Conservation (phyloP, 2,888 invertebrate species). For the Hanleya hanleyi region DNA sequence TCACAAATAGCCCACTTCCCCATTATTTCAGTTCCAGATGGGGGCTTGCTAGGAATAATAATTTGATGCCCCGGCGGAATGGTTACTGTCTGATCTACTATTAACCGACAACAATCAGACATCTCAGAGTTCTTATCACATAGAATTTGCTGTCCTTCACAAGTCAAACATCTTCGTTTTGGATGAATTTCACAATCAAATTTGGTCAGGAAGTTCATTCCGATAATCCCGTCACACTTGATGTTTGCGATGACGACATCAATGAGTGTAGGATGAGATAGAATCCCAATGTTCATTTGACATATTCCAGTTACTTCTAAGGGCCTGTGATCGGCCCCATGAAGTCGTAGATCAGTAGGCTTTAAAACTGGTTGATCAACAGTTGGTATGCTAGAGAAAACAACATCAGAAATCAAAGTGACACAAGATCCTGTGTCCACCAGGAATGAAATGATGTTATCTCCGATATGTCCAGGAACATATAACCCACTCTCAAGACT, state of each 20-base stretch:
- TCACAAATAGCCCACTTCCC: no score
- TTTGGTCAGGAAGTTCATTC: background rate
- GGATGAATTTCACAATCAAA: background rate
- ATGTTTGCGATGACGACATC: background rate
- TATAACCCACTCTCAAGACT: background rate
- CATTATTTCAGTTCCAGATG: no score
- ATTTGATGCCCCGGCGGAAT: background rate
- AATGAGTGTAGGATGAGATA: background rate
- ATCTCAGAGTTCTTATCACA: no score
- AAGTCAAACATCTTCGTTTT: background rate
- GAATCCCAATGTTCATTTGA: background rate
- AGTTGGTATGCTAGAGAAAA: background rate
- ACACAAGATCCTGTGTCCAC: background rate
- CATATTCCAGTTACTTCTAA: background rate
- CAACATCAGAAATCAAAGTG: background rate
- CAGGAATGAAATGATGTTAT: background rate
- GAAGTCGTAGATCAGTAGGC: background rate
- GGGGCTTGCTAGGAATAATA: background rate
- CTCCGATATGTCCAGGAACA: background rate
- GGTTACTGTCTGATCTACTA: no score
- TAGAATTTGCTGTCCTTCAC: background rate
- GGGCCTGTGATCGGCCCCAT: background rate
- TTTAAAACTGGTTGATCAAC: background rate
- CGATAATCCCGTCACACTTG: background rate
- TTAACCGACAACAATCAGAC: no score